These are phyloP conservation scores for Dermatophagoides farinae DNA, from an alignment of 1,140 invertebrate species.

Conservation along the genomic window DNA sequence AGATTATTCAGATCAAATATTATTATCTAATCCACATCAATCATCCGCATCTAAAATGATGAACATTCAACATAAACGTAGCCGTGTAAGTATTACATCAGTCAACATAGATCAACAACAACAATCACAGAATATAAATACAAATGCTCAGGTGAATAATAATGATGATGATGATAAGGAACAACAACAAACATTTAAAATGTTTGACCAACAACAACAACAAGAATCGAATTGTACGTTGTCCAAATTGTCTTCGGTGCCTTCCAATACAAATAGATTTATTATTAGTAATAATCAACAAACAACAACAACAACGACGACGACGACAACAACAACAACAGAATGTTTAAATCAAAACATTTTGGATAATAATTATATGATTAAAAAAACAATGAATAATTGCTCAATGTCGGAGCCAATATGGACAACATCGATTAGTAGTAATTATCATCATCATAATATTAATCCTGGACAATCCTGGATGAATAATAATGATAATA, in stretches of 20 bases:
- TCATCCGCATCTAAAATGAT: not conserved
- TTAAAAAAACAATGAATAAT: not conserved
- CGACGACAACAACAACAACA: no score
- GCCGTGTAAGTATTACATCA: not conserved
- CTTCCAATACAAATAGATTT: not conserved
- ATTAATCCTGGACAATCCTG: no score
- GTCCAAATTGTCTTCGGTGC: not conserved
- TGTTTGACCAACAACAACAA: not conserved
- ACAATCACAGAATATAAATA: not conserved
- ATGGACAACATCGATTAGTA: not conserved
- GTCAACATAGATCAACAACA: not conserved
- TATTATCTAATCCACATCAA: no score
- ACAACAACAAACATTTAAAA: no score
- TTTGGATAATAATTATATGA: not conserved
- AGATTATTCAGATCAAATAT: no score
- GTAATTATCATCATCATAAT: not conserved
- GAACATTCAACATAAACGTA: not conserved
- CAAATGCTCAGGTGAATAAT: not conserved
- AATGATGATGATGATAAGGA: no score
- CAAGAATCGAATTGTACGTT: not conserved
- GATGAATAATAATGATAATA: not conserved
- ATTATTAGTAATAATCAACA: no score
- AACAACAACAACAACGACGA: no score
- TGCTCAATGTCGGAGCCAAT: not conserved
- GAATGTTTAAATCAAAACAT: not conserved